These are phyloP conservation scores for Drosophila funebris DNA, from an alignment of 1,140 invertebrate species.

Conservation along the genomic window DNA sequence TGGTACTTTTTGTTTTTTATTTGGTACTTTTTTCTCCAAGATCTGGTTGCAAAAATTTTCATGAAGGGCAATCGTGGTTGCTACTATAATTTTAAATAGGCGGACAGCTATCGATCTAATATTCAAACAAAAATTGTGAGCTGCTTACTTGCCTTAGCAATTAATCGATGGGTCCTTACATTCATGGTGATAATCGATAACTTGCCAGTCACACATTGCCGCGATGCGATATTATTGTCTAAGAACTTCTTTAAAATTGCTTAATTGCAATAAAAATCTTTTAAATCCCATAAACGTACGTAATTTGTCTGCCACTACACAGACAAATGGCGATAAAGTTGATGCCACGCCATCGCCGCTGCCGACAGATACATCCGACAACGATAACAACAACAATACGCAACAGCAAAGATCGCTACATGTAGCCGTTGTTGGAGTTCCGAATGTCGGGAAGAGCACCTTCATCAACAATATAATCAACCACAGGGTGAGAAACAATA, in stretches of 20 bases:
- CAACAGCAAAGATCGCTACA: conserved; percentile 87
- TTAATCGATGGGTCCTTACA: background rate
- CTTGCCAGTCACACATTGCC: conserved; percentile 23
- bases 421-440: conserved; percentile 94
- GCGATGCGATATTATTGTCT: conserved; percentile 53
- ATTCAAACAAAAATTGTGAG: background rate
- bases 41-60: no score
- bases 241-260: conserved; percentile 36
- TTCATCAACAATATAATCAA: conserved; percentile 93
- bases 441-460: conserved; percentile 97
- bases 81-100: no score
- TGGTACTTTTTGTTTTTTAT: no score
- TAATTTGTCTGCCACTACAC: conserved; percentile 24
- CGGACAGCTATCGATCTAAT: background rate
- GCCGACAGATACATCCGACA: background rate
- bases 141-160: background rate
- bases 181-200: conserved; percentile 11
- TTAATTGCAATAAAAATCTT: conserved; percentile 36
- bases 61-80: no score
- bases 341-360: background rate
- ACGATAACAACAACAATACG: background rate
- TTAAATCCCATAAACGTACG: conserved; percentile 32
- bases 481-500: conserved; percentile 87
- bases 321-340: conserved; percentile 11
- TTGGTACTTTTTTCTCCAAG: no score